Percentiles rank a stretch among this genome's conserved stretches.
Conservation (phyloP, 2,113 vertebrate species). For the Columba livia region DNA sequence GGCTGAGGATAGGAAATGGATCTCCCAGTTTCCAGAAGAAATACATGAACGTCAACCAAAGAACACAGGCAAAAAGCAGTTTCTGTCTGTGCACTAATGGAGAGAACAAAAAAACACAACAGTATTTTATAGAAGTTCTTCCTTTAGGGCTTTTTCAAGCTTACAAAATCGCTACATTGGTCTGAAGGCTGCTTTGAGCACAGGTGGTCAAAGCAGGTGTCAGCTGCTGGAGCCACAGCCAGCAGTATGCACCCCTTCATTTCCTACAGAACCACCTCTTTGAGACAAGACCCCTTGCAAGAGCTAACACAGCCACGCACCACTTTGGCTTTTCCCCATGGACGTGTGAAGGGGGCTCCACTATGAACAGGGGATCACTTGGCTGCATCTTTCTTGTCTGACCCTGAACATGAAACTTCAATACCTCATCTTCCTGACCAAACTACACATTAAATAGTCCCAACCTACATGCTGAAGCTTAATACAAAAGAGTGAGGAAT, state of each 20-base stretch:
- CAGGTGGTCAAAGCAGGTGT: not conserved
- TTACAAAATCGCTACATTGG: not conserved
- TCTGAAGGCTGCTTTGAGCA: not conserved
- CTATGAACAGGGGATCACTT: not conserved
- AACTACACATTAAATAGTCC: not conserved
- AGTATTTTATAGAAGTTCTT: not conserved
- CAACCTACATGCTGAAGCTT: not conserved
- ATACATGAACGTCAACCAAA: constrained; percentile 99
- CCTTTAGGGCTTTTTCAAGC: not conserved
- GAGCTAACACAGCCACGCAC: rapidly evolving
- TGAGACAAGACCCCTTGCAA: not conserved
- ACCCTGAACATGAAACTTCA: not conserved
- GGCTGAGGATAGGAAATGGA: constrained; percentile 97
- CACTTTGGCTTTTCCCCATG: not conserved
- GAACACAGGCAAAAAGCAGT: constrained; percentile 90
- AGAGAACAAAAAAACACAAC: not conserved
- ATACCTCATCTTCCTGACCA: not conserved
- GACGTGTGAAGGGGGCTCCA: not conserved
- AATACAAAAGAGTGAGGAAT: rapidly evolving
- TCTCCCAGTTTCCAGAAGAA: constrained; percentile 99
- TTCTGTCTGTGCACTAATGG: constrained; percentile 89
- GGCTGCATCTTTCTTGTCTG: not conserved
- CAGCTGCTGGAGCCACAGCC: not conserved
- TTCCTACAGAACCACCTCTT: not conserved
- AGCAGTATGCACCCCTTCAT: not conserved